A percentile compares a stretch with the other conserved stretches of the same genome.
phyloP scores from a whole-genome alignment of 2,888 invertebrate genomes.

The Digitonthophagus gazella region DNA sequence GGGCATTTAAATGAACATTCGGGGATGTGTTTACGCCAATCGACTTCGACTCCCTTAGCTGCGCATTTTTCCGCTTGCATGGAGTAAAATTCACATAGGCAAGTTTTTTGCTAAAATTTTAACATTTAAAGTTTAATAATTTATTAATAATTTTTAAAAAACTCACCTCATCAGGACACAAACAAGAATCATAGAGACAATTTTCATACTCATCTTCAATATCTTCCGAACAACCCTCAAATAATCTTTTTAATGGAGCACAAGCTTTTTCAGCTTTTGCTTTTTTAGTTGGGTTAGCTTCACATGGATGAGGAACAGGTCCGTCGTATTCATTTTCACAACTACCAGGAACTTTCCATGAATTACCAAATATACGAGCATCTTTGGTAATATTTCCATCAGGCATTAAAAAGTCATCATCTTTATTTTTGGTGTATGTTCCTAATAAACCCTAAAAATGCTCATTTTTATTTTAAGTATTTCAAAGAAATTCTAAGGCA shows the following conservation, averaged over 20 bases:
- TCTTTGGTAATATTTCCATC: conserved; percentile 9
- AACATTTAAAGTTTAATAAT: not conserved
- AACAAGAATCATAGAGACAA: conserved; percentile 22
- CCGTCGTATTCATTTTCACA: conserved; percentile 2
- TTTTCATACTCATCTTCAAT: conserved; percentile 12
- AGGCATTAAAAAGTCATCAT: conserved; percentile 19
- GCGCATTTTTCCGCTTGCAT: conserved; percentile 14
- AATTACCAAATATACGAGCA: conserved; percentile 15
- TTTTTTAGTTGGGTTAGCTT: not conserved
- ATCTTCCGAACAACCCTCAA: not conserved
- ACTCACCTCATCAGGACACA: conserved; percentile 18
- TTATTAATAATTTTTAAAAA: not conserved
- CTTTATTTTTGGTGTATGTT: conserved; percentile 13
- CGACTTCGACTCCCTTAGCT: conserved; percentile 3
- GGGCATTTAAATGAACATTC: conserved; percentile 16
- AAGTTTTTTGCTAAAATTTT: conserved; percentile 40
- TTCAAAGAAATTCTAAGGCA: not conserved
- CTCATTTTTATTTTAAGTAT: not conserved
- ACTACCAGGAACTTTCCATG: conserved; percentile 15
- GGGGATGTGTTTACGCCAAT: conserved; percentile 11
- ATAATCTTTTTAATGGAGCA: conserved; percentile 5
- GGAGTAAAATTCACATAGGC: conserved; percentile 11
- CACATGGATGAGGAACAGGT: conserved; percentile 13
- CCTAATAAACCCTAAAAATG: conserved; percentile 19
- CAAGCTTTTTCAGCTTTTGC: conserved; percentile 14